A percentile compares a stretch with the other conserved stretches of the same genome.
These are phyloP conservation scores for Cheilosia urbana DNA, from an alignment of 2,888 invertebrate species.

Conservation along the genomic window DNA sequence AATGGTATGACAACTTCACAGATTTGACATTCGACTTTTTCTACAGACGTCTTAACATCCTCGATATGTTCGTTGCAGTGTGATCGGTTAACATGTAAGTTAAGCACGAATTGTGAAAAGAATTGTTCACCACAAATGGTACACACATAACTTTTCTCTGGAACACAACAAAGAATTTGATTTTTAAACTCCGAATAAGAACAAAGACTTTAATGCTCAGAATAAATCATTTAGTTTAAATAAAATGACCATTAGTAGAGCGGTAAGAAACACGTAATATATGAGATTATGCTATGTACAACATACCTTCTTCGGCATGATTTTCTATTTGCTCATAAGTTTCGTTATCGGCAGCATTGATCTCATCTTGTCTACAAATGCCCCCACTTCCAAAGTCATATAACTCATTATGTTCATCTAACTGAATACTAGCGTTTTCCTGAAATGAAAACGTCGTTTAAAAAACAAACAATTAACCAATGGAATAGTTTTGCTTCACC, in stretches of 20 bases:
- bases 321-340: slow-evolving; percentile 1
- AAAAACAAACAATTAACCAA: not conserved
- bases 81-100: slow-evolving; percentile 58
- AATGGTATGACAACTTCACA: slow-evolving; percentile 51
- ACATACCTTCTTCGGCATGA: slow-evolving; percentile 52
- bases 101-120: slow-evolving; percentile 65
- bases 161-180: not conserved
- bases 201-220: not conserved
- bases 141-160: slow-evolving; percentile 64
- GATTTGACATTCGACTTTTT: slow-evolving; percentile 63
- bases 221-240: too few relatives aligned
- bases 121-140: slow-evolving; percentile 67
- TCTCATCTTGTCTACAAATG: not conserved
- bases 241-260: too few relatives aligned
- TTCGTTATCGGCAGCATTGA: not conserved
- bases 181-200: not conserved
- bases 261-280: too few relatives aligned
- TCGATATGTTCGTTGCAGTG: slow-evolving; percentile 14
- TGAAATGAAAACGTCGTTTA: slow-evolving; percentile 4
- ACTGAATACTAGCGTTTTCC: not conserved
- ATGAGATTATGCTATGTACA: not conserved
- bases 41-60: slow-evolving; percentile 1
- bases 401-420: not conserved
- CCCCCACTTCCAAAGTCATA: slow-evolving; percentile 27
- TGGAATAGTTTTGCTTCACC: not conserved